Evolutionary conservation across 1,140 invertebrate species (phyloP).

Genomic region (Dinoponera quadriceps): DNA sequence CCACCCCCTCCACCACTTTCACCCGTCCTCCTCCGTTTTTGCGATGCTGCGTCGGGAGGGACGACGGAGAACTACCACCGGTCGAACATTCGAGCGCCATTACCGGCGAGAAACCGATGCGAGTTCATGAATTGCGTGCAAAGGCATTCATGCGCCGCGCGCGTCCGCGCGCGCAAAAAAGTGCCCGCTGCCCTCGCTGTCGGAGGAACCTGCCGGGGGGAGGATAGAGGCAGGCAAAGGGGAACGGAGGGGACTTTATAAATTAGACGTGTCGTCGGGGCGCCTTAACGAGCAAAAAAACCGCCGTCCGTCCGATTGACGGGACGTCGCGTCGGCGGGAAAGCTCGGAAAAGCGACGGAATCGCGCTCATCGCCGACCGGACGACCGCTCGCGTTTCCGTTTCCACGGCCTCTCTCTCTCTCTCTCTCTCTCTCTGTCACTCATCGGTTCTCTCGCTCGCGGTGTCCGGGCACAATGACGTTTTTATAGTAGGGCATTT

Average conservation of each 20-base stretch:
- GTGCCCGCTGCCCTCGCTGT: background rate
- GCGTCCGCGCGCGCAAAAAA: too few species aligned
- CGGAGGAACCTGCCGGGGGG: too few species aligned
- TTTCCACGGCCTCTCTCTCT: slow-evolving; percentile 37
- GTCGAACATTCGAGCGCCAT: slow-evolving; percentile 55
- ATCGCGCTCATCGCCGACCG: slow-evolving; percentile 29
- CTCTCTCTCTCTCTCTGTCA: too few species aligned
- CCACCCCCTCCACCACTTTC: too few species aligned
- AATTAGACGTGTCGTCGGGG: slow-evolving; percentile 48
- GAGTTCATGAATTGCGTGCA: slow-evolving; percentile 49
- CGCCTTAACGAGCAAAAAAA: slow-evolving; percentile 55
- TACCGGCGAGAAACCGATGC: slow-evolving; percentile 42
- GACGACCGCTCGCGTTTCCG: slow-evolving; percentile 42
- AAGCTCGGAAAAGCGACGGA: slow-evolving; percentile 6
- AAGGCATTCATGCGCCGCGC: slow-evolving; percentile 35
- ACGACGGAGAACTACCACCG: background rate
- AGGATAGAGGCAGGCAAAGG: too few species aligned
- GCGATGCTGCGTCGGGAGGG: background rate
- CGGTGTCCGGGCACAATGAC: slow-evolving; percentile 46
- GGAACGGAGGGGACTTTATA: slow-evolving; percentile 5
- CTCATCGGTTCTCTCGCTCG: background rate
- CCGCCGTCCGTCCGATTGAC: background rate
- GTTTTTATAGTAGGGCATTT: slow-evolving; percentile 56
- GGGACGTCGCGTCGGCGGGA: background rate
- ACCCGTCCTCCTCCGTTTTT: slow-evolving; percentile 11